These are phyloP conservation scores for Kryptopterus vitreolus DNA, from an alignment of 2,797 vertebrate genomes.

Conservation along the genomic window DNA sequence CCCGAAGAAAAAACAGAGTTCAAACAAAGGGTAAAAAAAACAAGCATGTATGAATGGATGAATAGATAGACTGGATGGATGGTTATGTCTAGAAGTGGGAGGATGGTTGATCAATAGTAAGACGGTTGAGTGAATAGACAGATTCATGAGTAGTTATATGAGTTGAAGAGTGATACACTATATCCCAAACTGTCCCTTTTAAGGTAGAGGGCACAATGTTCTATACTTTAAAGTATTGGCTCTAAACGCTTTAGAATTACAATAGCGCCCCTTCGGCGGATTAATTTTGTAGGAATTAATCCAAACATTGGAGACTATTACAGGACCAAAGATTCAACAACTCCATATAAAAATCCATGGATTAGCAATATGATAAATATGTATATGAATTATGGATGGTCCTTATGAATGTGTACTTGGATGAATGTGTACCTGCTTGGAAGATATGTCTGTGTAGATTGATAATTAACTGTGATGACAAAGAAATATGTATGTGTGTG, in stretches of 20 bases:
- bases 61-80: background rate
- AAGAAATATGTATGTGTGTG: background rate
- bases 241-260: background rate
- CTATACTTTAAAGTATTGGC: background rate
- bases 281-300: background rate
- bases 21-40: slow-evolving; percentile 73
- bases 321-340: background rate
- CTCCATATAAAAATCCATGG: background rate
- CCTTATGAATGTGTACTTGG: too few relatives aligned
- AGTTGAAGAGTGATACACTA: background rate
- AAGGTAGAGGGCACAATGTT: background rate
- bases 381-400: background rate
- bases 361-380: background rate
- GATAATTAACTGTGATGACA: background rate
- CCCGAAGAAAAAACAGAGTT: slow-evolving; percentile 83
- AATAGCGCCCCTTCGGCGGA: too few relatives aligned
- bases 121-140: background rate
- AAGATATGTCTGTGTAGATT: too few relatives aligned
- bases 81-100: background rate
- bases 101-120: background rate
- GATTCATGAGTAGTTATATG: background rate
- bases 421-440: background rate
- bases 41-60: background rate
- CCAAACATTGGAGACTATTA: background rate
- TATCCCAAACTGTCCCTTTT: background rate